Percentiles rank a stretch among this genome's conserved stretches.
These are phyloP conservation scores for Gallinago jamesoni DNA, from an alignment of 2,113 vertebrate genomes.

Conservation along the genomic window DNA sequence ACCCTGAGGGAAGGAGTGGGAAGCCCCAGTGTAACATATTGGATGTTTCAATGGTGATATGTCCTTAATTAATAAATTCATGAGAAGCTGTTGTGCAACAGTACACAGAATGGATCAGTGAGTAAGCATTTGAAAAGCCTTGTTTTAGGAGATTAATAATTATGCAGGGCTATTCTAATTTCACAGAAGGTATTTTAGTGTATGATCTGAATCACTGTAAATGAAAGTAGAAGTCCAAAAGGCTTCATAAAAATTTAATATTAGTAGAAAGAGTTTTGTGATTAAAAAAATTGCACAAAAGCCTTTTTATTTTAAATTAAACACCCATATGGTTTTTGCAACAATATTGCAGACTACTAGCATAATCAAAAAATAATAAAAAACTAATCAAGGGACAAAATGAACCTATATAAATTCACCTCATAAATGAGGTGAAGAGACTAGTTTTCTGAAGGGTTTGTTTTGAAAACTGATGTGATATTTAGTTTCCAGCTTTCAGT, in stretches of 20 bases:
- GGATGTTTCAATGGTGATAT: neutral
- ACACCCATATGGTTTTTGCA: neutral
- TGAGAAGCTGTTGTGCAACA: neutral
- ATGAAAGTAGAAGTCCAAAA: neutral
- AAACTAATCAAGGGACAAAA: neutral
- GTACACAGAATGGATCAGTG: neutral
- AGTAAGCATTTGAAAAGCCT: neutral
- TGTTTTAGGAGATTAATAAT: neutral
- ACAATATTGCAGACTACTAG: neutral
- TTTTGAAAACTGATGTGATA: neutral
- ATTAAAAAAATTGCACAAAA: neutral
- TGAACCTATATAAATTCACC: neutral
- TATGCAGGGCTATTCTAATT: neutral
- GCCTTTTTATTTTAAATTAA: slow-evolving; percentile 19
- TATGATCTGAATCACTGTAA: neutral
- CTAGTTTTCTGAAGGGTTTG: neutral
- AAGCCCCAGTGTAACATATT: neutral
- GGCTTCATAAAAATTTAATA: neutral
- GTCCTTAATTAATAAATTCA: neutral
- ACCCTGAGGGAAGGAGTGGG: neutral
- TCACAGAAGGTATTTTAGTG: neutral
- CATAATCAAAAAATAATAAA: neutral
- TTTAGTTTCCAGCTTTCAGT: neutral
- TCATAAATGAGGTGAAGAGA: neutral
- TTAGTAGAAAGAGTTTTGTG: neutral